Base-by-base conservation (phyloP, 92 coral and sea anemone species). In the Epizoanthus stellaris region DNA sequence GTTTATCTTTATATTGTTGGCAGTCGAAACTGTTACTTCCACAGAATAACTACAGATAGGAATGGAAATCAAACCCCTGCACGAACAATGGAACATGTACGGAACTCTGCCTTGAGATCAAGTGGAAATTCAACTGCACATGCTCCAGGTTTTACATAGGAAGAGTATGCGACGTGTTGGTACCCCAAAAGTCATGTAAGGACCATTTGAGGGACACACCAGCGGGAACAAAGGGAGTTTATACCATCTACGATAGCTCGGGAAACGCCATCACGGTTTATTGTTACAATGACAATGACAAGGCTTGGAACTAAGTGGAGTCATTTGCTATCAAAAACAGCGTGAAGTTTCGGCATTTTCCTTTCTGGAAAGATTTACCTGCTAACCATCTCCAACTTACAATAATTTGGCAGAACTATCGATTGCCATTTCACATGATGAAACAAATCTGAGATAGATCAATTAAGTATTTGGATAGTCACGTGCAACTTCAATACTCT, bases 61-160 rank as follows among this genome's bases (percentile, higher is more conserved):
- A 36, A 14, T 84, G 87, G 23, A 67, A 71, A 19, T 45, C 87
- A 59, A 72, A 61, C 21, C 87, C 87, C 12, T 84, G 87, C 42
- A 43, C 72, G 43, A 11, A 72, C 62, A 80, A 70, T 2, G 87
- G 87, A 60, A 72, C 81, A 56, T 84, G 87, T 21, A 25, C 53
- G 4, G 87, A 82, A 43, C 80, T 72, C 53, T 84, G 87, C 14
- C 23, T 13, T 19, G 81, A 84, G 71, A 64, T 61, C 30, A 84
- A 73, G 54, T 1, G 36, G 14, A 60, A 84, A 61, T 84, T 59
- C 71, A 61, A 38, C 45, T 84, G 87, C 36, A 73, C 81, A 15
- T 84, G 81, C 36, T 64, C 81, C 54, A 4, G 13, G 5, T 20
- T 25, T 13, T 60, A 38, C 81, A 20, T 23, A 6, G 87, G 87